A percentile compares a stretch with the other conserved stretches of the same genome.
These are phyloP conservation scores for Anseranas semipalmata DNA, from an alignment of 2,113 vertebrate species.

Conservation along the genomic window DNA sequence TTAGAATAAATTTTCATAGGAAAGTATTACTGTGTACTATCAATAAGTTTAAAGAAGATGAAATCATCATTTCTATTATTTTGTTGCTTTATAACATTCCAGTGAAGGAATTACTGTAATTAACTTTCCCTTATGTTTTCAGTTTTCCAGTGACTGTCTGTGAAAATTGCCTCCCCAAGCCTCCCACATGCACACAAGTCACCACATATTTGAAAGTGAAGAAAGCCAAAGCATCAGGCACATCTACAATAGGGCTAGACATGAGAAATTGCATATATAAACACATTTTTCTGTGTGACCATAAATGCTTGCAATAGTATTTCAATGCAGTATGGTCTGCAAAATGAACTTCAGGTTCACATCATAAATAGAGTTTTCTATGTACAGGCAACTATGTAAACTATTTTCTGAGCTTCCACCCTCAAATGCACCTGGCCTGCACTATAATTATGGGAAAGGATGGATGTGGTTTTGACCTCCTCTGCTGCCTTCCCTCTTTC, in stretches of 20 bases:
- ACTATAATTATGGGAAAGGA: neutral
- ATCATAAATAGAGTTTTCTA: neutral
- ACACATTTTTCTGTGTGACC: neutral
- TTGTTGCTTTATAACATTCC: neutral
- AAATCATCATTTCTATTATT: neutral
- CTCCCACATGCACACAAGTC: neutral
- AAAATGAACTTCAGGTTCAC: neutral
- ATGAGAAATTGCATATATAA: neutral
- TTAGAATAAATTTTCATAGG: neutral
- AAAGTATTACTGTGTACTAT: neutral
- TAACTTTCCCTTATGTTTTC: neutral
- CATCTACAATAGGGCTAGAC: neutral
- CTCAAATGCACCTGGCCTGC: neutral
- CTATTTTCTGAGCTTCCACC: neutral
- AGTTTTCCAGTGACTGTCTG: neutral
- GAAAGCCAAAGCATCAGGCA: neutral
- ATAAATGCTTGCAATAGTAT: neutral
- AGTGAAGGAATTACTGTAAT: neutral
- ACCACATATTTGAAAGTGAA: neutral
- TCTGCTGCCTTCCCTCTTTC: neutral
- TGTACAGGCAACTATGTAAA: neutral
- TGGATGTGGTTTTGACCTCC: neutral
- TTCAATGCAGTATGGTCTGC: neutral
- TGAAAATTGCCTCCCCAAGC: neutral
- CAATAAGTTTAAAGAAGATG: neutral